Conservation (phyloP, 1,140 invertebrate genomes). For the Polyergus mexicanus region DNA sequence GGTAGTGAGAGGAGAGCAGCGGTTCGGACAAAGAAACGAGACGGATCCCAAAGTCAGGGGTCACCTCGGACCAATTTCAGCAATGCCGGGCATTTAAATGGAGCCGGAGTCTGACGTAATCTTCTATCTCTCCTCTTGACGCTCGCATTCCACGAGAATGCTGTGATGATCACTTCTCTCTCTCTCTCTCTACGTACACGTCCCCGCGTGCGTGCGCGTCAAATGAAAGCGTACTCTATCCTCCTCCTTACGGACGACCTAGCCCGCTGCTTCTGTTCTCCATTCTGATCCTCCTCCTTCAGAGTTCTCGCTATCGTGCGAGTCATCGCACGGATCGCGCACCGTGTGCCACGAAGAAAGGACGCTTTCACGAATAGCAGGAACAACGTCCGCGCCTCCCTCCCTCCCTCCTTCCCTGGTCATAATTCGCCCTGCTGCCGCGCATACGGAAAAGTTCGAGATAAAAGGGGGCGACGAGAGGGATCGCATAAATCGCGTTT, state of each 20-base stretch:
- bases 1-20: conserved; percentile 32
- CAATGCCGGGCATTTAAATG: conserved; percentile 80
- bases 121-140: conserved; percentile 36
- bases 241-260: conserved; percentile 44
- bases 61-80: conserved; percentile 79
- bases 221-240: conserved; percentile 72
- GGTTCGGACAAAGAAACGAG: conserved; percentile 72
- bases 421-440: neutral
- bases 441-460: conserved; percentile 50
- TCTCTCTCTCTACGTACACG: conserved; percentile 26
- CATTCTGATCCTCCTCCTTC: neutral
- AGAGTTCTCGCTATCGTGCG: conserved; percentile 65
- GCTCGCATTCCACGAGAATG: conserved; percentile 68
- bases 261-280: conserved; percentile 27
- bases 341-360: conserved; percentile 68
- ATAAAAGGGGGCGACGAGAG: neutral
- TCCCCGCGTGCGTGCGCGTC: conserved; percentile 68
- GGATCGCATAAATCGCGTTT: conserved; percentile 33
- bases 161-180: conserved; percentile 29
- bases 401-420: too few relatives aligned
- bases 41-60: conserved; percentile 72
- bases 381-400: conserved; percentile 55
- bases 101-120: conserved; percentile 69
- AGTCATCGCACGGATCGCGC: conserved; percentile 71
- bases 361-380: conserved; percentile 67